These are phyloP conservation scores for Atopsyche davidsoni DNA, from an alignment of 1,140 invertebrate genomes.

Conservation along the genomic window DNA sequence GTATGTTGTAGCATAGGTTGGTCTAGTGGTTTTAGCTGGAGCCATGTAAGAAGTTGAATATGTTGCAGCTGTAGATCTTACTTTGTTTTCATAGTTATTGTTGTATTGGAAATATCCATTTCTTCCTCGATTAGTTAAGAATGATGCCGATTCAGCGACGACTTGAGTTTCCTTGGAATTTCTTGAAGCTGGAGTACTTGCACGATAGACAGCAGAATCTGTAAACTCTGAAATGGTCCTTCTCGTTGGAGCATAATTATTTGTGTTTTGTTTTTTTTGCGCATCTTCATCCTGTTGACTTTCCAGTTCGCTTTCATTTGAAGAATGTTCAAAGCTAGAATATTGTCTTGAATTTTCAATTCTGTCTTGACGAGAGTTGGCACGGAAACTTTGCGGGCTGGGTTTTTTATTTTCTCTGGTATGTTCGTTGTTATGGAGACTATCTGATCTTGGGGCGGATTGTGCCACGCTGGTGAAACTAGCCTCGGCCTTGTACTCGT, in stretches of 20 bases:
- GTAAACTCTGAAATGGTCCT: conserved; percentile 36
- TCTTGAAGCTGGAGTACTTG: conserved; percentile 30
- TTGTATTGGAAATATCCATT: conserved; percentile 21
- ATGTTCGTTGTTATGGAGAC: conserved; percentile 35
- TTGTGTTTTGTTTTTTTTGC: conserved; percentile 33
- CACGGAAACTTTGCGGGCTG: conserved; percentile 26
- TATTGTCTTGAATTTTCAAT: conserved; percentile 21
- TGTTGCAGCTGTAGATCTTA: conserved; percentile 14
- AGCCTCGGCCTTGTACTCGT: conserved; percentile 29
- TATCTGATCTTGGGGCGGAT: conserved; percentile 37
- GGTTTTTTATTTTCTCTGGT: conserved; percentile 31
- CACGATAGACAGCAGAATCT: conserved; percentile 36
- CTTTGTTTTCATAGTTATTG: conserved; percentile 15
- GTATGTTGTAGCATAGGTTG: conserved; percentile 27
- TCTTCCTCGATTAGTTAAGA: conserved; percentile 54
- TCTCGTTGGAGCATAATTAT: conserved; percentile 36
- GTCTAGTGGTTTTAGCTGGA: conserved; percentile 38
- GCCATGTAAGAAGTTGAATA: conserved; percentile 9
- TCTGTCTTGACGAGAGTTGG: conserved; percentile 10
- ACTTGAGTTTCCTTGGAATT: conserved; percentile 61
- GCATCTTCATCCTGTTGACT: conserved; percentile 28
- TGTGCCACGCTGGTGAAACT: conserved; percentile 39
- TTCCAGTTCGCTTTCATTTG: conserved; percentile 2
- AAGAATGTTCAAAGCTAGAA: conserved; percentile 22
- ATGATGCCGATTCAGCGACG: conserved; percentile 66